Conservation (phyloP, 2,888 invertebrate species). For the Xanthia icteritia region DNA sequence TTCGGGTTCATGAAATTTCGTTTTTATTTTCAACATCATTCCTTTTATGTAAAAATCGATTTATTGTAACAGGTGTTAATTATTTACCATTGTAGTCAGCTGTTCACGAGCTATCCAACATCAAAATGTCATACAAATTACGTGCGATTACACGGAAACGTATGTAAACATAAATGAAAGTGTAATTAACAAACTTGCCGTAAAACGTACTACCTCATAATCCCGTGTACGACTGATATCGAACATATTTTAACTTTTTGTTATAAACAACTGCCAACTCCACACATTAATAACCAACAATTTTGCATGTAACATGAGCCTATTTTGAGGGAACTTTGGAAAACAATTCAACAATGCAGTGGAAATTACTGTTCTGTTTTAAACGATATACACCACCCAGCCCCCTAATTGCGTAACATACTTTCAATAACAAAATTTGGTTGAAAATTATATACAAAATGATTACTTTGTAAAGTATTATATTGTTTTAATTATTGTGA, state of each 20-base stretch:
- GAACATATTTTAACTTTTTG: slow-evolving; percentile 52
- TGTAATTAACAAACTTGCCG: slow-evolving; percentile 24
- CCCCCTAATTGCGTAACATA: too few species aligned
- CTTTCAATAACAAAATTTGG: too few species aligned
- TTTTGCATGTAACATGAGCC: slow-evolving; percentile 39
- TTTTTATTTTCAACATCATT: neutral
- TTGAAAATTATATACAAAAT: too few species aligned
- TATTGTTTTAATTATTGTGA: too few species aligned
- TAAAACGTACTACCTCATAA: slow-evolving; percentile 31
- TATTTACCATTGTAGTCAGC: neutral
- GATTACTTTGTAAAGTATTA: too few species aligned
- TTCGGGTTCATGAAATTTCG: neutral
- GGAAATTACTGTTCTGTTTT: slow-evolving; percentile 9
- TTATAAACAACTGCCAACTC: slow-evolving; percentile 37
- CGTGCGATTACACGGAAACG: neutral
- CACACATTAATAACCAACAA: slow-evolving; percentile 46
- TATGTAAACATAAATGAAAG: slow-evolving; percentile 15
- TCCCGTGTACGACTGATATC: slow-evolving; percentile 36
- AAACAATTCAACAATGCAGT: slow-evolving; percentile 25
- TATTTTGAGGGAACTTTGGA: slow-evolving; percentile 13
- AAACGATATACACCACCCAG: too few species aligned
- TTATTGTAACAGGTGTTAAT: neutral
- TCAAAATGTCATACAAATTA: neutral
- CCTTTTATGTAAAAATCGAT: neutral
- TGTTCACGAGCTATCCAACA: neutral